Evolutionary conservation across 2,113 vertebrate species (phyloP).

Genomic region (Okapia johnstoni): DNA sequence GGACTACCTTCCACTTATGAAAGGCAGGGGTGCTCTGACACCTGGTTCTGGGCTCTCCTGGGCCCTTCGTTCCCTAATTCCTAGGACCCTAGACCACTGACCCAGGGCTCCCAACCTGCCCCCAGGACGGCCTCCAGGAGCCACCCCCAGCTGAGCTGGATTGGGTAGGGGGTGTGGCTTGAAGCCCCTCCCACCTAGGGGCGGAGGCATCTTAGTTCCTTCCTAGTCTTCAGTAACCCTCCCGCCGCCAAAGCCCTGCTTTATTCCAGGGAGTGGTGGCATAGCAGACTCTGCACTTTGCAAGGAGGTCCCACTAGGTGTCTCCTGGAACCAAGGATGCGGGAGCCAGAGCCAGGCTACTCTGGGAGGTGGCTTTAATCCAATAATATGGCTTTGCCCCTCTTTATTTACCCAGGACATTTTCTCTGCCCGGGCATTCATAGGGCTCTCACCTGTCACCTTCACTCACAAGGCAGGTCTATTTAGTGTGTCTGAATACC

Average conservation of each 20-base stretch:
- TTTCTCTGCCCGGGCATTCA: not conserved
- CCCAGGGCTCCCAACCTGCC: not conserved
- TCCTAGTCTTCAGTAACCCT: not conserved
- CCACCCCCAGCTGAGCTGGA: not conserved
- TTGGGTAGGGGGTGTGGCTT: not conserved
- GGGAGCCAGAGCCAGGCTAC: not conserved
- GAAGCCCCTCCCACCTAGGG: not conserved
- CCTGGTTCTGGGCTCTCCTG: not conserved
- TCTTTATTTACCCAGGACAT: not conserved
- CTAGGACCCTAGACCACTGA: not conserved
- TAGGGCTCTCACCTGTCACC: not conserved
- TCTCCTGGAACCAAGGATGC: not conserved
- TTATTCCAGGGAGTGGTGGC: not conserved
- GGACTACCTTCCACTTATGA: not conserved
- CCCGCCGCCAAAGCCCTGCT: not conserved
- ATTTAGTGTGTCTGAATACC: not conserved
- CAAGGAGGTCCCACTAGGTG: not conserved
- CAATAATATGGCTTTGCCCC: not conserved
- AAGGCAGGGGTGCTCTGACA: not conserved
- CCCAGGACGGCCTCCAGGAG: not conserved
- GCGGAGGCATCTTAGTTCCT: fast-evolving
- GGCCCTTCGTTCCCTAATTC: not conserved
- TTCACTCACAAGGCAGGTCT: not conserved
- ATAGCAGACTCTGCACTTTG: not conserved
- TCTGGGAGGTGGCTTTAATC: not conserved